Conservation (phyloP, 2,797 vertebrate species). For the Falco berigora region DNA sequence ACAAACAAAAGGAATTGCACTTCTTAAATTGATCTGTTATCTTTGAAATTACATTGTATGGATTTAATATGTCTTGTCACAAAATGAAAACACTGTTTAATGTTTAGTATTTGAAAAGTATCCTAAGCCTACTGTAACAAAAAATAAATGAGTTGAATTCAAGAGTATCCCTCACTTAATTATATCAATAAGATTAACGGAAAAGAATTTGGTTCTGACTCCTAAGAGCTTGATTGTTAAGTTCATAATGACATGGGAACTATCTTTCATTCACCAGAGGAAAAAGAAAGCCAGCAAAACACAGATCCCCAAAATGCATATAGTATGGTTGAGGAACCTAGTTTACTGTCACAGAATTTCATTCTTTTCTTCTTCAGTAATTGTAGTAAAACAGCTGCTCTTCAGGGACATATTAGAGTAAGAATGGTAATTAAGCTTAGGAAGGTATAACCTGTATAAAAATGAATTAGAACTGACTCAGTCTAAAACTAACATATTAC, state of each 20-base stretch:
- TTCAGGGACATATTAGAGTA: conserved; percentile 1
- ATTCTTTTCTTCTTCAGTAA: conserved; percentile 15
- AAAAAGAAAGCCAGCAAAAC: neutral
- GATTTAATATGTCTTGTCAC: neutral
- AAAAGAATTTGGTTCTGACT: neutral
- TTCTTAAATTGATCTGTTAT: neutral
- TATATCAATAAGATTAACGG: neutral
- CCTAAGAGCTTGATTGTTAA: neutral
- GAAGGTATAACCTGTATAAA: conserved; percentile 48
- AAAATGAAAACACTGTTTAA: neutral
- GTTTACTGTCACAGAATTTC: neutral
- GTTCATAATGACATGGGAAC: neutral
- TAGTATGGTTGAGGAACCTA: neutral
- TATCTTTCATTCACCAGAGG: neutral
- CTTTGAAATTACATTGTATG: neutral
- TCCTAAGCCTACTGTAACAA: neutral
- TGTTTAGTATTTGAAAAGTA: neutral
- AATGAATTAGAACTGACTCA: conserved; percentile 25
- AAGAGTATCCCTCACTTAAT: neutral
- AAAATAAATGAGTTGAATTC: neutral
- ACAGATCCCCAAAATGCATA: neutral
- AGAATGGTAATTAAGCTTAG: conserved; percentile 42
- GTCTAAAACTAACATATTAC: neutral
- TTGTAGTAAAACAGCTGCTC: conserved; percentile 26
- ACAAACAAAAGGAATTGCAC: neutral